Conservation (phyloP, 2,888 invertebrate genomes). For the Sturmia bella region DNA sequence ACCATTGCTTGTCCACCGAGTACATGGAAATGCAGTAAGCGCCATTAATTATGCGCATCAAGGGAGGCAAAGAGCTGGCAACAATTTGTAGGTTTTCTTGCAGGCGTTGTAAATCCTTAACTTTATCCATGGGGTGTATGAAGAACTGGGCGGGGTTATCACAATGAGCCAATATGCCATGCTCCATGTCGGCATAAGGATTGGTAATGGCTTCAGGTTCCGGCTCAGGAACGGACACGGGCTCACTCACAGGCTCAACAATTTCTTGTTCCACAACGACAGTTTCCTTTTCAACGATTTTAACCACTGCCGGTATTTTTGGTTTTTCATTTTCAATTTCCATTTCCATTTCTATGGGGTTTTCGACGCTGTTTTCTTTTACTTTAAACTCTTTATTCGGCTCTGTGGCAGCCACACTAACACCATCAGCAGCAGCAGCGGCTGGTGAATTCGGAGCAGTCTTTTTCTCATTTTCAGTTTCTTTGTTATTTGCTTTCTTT, state of each 20-base stretch:
- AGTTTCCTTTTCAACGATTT: constrained; percentile 10
- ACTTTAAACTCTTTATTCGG: not conserved
- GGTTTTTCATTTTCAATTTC: not conserved
- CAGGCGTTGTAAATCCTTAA: constrained; percentile 84
- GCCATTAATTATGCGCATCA: constrained; percentile 83
- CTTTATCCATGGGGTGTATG: constrained; percentile 85
- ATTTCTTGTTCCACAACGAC: not conserved
- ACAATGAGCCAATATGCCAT: constrained; percentile 86
- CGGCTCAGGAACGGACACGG: constrained; percentile 47
- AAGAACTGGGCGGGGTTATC: constrained; percentile 90
- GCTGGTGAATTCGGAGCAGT: not conserved
- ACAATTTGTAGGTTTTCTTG: constrained; percentile 86
- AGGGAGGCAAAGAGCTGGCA: constrained; percentile 83
- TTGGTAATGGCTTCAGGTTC: constrained; percentile 72
- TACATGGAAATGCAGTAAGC: constrained; percentile 90
- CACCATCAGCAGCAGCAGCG: constrained; percentile 7
- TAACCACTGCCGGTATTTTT: not conserved
- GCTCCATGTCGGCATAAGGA: constrained; percentile 79
- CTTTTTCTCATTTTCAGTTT: constrained; percentile 48
- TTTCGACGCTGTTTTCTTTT: not conserved
- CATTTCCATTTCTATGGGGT: not conserved
- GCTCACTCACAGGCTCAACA: constrained; percentile 27
- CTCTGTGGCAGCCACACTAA: constrained; percentile 48
- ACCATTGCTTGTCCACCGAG: constrained; percentile 92
- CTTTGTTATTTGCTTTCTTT: constrained; percentile 66